Base-by-base conservation (phyloP, 2,888 invertebrate genomes). In the Chrysolina americana region DNA sequence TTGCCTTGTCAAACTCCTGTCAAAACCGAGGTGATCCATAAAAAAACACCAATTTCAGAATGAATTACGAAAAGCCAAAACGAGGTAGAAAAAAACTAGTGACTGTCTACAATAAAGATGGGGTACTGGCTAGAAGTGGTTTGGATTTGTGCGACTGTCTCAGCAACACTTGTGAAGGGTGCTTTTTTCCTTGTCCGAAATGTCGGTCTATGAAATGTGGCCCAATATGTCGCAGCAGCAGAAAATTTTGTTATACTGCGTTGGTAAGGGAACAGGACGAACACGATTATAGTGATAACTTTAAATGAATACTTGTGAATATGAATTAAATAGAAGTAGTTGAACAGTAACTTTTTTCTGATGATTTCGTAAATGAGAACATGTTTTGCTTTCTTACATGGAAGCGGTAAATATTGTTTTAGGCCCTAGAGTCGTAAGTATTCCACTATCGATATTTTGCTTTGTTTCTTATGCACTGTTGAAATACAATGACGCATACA, bases 151-250 rank as follows among this genome's bases (percentile, higher is more conserved):
- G 75, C 21, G 75, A 75, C 44, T 75, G 75, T 21, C 44, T 70
- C 17, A 50, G 53, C 4, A 21, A 47, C 1, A 11, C 21, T 4
- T 75, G 75, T 36, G 15, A 13, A 11, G 75, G 75, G 8, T 75
- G 75, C 44, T 75, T 72, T 44, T 69, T 72, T 48, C 75, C 75
- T 15, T 75, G 75, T 47, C 72, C 65, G n/a, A 62, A 62, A 41
- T 75, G 75, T n/a, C 5, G 28, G 3, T 75, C 75, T 5, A 62
- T 23, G n/a, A 75, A 75, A 56, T 75, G 75, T 65, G 75, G 75
- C 6, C 64, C 72, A 9, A 36, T 69, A 28, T 75, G 75, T 36
- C 64, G 75, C n/a, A 62, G 41, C 53, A 65, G 50, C 19, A 70
- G 75, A 62, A 65, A 62, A 19, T 75, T 72, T 28, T 11, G 21